These are phyloP conservation scores for Oreochromis mossambicus DNA, from an alignment of 2,797 vertebrate genomes.

Conservation along the genomic window DNA sequence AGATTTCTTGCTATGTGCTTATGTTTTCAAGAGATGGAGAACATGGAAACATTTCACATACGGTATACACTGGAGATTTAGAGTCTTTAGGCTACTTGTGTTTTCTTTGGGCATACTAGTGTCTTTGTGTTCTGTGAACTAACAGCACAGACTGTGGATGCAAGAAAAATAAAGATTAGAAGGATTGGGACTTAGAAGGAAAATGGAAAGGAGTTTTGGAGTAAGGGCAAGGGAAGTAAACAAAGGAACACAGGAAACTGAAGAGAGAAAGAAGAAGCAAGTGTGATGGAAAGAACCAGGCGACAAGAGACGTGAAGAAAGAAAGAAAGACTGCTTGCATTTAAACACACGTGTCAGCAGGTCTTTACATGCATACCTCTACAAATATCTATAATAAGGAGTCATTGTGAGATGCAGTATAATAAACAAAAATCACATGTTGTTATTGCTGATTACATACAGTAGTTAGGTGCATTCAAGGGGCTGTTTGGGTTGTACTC, in stretches of 20 bases:
- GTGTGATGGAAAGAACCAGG: not conserved
- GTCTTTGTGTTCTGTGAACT: slow-evolving; percentile 24
- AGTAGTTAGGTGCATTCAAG: slow-evolving; percentile 10
- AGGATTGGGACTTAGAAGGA: not conserved
- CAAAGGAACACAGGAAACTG: slow-evolving; percentile 4
- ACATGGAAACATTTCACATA: not conserved
- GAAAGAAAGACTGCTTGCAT: not conserved
- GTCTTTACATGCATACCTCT: not conserved
- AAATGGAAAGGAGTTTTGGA: slow-evolving; percentile 6
- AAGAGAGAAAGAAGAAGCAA: slow-evolving; percentile 6
- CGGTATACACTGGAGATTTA: not conserved
- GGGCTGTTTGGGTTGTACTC: slow-evolving; percentile 27
- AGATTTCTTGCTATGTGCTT: not conserved
- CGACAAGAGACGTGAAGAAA: not conserved
- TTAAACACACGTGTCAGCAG: not conserved
- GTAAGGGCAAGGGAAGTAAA: slow-evolving; percentile 22
- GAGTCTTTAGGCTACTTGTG: slow-evolving; percentile 6
- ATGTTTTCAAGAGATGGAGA: not conserved
- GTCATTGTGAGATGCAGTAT: slow-evolving; percentile 17
- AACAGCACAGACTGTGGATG: slow-evolving; percentile 3
- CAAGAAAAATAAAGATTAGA: slow-evolving; percentile 38
- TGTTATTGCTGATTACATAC: slow-evolving; percentile 34
- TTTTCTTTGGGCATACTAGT: slow-evolving; percentile 6
- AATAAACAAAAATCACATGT: slow-evolving; percentile 34
- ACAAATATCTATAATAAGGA: slow-evolving; percentile 12